These are phyloP conservation scores for Pyrgus malvae DNA, from an alignment of 2,888 invertebrate species.

Conservation along the genomic window DNA sequence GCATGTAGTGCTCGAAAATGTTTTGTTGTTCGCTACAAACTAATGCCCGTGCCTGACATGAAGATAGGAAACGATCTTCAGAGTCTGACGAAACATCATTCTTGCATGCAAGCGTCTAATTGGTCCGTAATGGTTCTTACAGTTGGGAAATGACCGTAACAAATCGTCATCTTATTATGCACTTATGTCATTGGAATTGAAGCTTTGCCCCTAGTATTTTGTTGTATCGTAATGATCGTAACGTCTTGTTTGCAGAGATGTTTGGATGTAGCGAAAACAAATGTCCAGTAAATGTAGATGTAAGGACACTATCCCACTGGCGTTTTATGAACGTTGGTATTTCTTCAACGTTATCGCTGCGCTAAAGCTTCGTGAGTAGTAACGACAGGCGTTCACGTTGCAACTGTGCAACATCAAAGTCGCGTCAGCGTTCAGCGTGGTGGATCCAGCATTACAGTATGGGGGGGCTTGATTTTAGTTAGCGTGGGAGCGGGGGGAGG, in stretches of 20 bases:
- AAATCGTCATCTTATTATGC: background rate
- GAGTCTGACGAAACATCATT: conserved; percentile 5
- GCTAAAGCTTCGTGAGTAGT: too few relatives aligned
- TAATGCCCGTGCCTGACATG: conserved; percentile 6
- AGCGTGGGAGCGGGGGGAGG: too few relatives aligned
- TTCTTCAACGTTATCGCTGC: too few relatives aligned
- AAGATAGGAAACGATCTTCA: conserved; percentile 11
- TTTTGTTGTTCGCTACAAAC: conserved; percentile 1
- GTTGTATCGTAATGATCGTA: background rate
- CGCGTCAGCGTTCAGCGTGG: too few relatives aligned
- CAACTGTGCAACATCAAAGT: too few relatives aligned
- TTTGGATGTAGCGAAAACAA: background rate
- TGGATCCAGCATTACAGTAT: too few relatives aligned
- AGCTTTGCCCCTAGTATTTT: background rate
- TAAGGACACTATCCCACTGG: too few relatives aligned
- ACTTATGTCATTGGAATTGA: background rate
- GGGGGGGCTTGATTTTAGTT: too few relatives aligned
- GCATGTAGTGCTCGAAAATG: background rate
- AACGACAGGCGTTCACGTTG: too few relatives aligned
- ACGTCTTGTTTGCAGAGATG: background rate
- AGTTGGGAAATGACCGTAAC: conserved; percentile 6
- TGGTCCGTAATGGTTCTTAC: conserved; percentile 8
- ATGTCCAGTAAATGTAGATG: too few relatives aligned
- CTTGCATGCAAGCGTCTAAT: conserved; percentile 15
- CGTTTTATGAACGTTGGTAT: too few relatives aligned